Conservation (phyloP, 2,888 invertebrate genomes). For the Chloromyia formosa region DNA sequence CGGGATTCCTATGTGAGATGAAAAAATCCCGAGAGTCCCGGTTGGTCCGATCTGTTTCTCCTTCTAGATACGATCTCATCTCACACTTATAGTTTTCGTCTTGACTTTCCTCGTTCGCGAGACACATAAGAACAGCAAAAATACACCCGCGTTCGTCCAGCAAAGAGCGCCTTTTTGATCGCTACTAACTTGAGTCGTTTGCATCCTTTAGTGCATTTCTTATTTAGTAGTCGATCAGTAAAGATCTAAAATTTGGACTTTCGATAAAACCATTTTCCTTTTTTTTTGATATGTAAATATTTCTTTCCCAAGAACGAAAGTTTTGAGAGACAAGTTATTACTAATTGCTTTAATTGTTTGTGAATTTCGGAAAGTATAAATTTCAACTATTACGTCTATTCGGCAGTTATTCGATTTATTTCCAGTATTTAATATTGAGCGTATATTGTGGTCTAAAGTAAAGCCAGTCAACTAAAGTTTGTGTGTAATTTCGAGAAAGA, state of each 20-base stretch:
- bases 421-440: too few relatives aligned
- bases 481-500: too few relatives aligned
- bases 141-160: slow-evolving; percentile 37
- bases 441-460: too few relatives aligned
- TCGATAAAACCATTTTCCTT: too few relatives aligned
- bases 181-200: slow-evolving; percentile 53
- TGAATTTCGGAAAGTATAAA: too few relatives aligned
- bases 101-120: slow-evolving; percentile 7
- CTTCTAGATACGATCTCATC: slow-evolving; percentile 11
- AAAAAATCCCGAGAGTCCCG: slow-evolving; percentile 19
- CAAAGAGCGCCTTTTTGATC: slow-evolving; percentile 20
- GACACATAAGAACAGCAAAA: slow-evolving; percentile 16
- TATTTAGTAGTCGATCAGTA: slow-evolving; percentile 63
- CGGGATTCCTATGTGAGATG: not conserved
- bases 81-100: slow-evolving; percentile 15
- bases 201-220: slow-evolving; percentile 65
- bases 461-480: too few relatives aligned
- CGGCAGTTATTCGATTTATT: too few relatives aligned
- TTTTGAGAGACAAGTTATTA: not conserved
- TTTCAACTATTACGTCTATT: too few relatives aligned
- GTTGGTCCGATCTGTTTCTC: slow-evolving; percentile 39
- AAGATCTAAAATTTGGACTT: slow-evolving; percentile 54
- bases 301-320: not conserved
- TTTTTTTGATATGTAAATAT: not conserved
- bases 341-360: too few relatives aligned